These are phyloP conservation scores for Emys orbicularis DNA, from an alignment of 2,797 vertebrate species.

Conservation along the genomic window DNA sequence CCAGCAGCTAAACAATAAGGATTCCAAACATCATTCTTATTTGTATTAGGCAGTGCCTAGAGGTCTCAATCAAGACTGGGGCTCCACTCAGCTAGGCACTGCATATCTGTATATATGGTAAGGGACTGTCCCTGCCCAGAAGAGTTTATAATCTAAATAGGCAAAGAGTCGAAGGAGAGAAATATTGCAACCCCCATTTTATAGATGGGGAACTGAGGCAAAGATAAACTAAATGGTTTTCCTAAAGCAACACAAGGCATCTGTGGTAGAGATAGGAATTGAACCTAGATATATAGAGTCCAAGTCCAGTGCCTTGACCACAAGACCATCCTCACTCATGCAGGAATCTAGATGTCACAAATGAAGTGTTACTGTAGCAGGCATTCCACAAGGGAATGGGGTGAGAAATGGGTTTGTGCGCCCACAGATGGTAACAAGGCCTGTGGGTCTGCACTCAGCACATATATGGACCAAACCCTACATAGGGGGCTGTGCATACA, in stretches of 20 bases:
- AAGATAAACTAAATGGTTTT: conserved; percentile 17
- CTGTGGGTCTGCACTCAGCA: too few relatives aligned
- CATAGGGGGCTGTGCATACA: too few relatives aligned
- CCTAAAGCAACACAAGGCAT: not conserved
- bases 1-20: not conserved
- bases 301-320: conserved; percentile 49
- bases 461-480: too few relatives aligned
- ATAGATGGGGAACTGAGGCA: not conserved
- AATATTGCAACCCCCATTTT: not conserved
- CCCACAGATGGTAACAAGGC: too few relatives aligned
- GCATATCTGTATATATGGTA: accelerated
- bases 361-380: accelerated
- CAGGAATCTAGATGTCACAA: not conserved
- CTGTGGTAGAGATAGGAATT: not conserved
- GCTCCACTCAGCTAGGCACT: accelerated
- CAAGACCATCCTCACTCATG: conserved; percentile 2
- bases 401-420: not conserved
- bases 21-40: not conserved
- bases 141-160: not conserved
- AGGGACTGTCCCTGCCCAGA: not conserved
- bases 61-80: accelerated
- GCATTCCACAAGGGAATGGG: accelerated
- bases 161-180: not conserved
- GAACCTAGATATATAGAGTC: conserved; percentile 18
- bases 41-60: not conserved